Evolutionary conservation across 2,888 invertebrate species (phyloP), one percentile per base, ranked within the genome.

Genomic region (Melieria crassipennis): DNA sequence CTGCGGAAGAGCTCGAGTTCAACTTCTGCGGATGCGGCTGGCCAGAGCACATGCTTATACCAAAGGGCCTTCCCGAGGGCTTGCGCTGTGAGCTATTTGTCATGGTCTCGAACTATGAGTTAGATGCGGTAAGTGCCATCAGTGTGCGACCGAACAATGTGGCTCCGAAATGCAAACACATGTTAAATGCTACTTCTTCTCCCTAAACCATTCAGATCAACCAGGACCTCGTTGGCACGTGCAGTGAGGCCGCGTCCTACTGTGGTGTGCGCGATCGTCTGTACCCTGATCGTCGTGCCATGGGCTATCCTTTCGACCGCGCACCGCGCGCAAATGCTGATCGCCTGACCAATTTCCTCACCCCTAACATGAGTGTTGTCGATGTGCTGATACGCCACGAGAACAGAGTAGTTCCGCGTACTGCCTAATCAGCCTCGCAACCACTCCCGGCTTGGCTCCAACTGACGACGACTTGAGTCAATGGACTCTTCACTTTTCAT

Each of bases 221-320:
- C 61, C 87, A 87, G 79, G 79, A 86, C 65, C 72, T 86, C n/a
- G 83, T 83, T 7, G 87, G 88, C 55, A 82, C 85, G 4, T 95
- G 94, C 85, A 91, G 90, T 63, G 92, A 94, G 82, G 94, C 94
- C 0, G 90, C 91, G 63, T 92, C 92, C 76, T 95, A 91, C 86
- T 96, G 95, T 79, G 95, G 95, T 1, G 87, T 95, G 30, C 90
- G 91, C 69, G 93, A 94, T 86, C 89, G 90, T 71, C 88, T 91
- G 78, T 96, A 94, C 86, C 96, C 96, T 0, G 96, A 96, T 87
- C 89, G 90, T 47, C 90, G 93, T 70, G 74, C 93, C 4, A 96
- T 96, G 95, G 96, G 96, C 61, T 96, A 89, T 88, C 96, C 96
- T n/a, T 95, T 96, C 88, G 95, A 96, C 87, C 90, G 95, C 0